Conservation (phyloP, 2,888 invertebrate species). For the Lasioglossum morio region DNA sequence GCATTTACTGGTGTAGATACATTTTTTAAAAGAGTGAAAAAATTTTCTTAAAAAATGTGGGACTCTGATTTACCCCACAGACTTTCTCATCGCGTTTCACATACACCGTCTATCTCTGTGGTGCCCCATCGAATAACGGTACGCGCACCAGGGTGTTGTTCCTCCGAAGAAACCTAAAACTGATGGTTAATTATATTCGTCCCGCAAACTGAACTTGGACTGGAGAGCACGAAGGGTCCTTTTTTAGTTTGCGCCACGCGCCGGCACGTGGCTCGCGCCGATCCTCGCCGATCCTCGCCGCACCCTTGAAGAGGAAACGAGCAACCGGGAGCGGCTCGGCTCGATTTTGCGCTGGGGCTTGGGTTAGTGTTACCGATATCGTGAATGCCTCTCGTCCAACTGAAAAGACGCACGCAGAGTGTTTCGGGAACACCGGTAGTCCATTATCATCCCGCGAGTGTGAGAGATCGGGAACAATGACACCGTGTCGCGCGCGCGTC, state of each 20-base stretch:
- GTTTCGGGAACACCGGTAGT: conserved; percentile 29
- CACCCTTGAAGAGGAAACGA: conserved; percentile 79
- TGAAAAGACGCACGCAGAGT: conserved; percentile 42
- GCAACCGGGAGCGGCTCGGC: conserved; percentile 62
- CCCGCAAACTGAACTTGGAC: conserved; percentile 72
- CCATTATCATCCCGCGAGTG: conserved; percentile 60
- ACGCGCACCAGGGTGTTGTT: conserved; percentile 60
- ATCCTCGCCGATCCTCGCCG: conserved; percentile 79
- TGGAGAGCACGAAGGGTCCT: conserved; percentile 71
- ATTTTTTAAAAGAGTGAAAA: too few relatives aligned
- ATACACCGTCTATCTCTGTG: background rate
- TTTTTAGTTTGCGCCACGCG: conserved; percentile 84
- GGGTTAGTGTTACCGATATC: conserved; percentile 74
- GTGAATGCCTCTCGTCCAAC: conserved; percentile 27
- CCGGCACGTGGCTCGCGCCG: conserved; percentile 82
- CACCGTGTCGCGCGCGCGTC: background rate
- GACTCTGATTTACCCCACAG: background rate
- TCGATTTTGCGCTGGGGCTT: conserved; percentile 44
- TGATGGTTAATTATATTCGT: conserved; percentile 84
- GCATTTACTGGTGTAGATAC: too few relatives aligned
- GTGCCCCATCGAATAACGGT: background rate
- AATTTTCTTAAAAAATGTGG: background rate
- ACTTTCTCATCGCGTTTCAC: conserved; percentile 1
- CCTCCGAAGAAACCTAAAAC: conserved; percentile 82
- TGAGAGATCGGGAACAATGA: conserved; percentile 53